phyloP scores from a whole-genome alignment of 2,797 vertebrate species.

The Trachops cirrhosus region DNA sequence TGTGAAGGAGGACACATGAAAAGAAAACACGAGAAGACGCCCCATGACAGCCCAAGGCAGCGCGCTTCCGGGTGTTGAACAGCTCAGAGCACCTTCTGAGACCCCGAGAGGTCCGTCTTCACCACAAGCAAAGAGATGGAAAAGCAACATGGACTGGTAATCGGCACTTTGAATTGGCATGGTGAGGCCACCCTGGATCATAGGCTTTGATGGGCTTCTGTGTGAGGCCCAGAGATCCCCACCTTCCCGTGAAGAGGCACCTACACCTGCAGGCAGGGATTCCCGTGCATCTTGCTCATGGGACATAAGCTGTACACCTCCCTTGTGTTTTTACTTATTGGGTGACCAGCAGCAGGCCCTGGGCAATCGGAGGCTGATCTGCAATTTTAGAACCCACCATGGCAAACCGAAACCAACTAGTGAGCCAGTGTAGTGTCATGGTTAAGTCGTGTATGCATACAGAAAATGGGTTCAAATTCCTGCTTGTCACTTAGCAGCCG shows the following conservation, averaged over 20 bases:
- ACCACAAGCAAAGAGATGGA: not conserved
- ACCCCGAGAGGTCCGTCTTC: not conserved
- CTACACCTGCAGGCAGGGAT: not conserved
- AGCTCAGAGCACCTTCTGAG: not conserved
- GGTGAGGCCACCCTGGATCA: not conserved
- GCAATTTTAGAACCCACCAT: not conserved
- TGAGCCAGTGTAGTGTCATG: accelerated
- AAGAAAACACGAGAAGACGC: not conserved
- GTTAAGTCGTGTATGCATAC: not conserved
- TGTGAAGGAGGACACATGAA: not conserved
- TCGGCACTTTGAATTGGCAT: not conserved
- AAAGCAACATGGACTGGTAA: not conserved
- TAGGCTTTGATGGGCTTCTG: not conserved
- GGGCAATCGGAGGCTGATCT: not conserved
- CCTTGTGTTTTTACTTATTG: not conserved
- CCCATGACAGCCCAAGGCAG: not conserved
- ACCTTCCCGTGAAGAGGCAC: not conserved
- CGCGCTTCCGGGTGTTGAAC: not conserved
- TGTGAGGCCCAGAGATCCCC: not conserved
- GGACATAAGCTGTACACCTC: not conserved
- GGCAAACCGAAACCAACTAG: not conserved
- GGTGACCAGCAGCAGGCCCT: not conserved
- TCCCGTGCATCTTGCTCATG: not conserved
- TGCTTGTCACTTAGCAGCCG: not conserved
- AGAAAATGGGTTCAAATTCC: not conserved